Base-by-base conservation (phyloP, 2,113 vertebrate species). In the Rhizomys pruinosus region DNA sequence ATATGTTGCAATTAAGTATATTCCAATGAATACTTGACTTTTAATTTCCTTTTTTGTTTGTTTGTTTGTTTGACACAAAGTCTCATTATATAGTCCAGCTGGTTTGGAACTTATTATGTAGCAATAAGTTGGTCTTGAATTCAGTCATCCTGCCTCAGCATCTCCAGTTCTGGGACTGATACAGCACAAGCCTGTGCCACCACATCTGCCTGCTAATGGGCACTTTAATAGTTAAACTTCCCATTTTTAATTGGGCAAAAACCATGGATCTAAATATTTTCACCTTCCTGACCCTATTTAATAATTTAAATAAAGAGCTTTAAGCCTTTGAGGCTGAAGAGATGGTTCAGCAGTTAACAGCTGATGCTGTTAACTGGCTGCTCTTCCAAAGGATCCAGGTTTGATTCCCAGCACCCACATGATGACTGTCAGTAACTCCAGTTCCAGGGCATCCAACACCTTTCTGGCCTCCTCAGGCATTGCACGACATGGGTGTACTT, bases 181-280 rank as follows among this genome's bases (percentile, higher is more conserved):
- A n/a, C n/a, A n/a, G n/a, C n/a, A 87, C 42, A 42, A 6, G n/a
- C 13, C 4, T 55, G 52, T 5, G 25, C 7, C 29, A 37, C 66
- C 25, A 27, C 25, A 3, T 52, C 84, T 42, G 3, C 2, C 37
- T 42, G 8, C 27, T 85, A n/a, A 22, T 32, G 16, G 22, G 4
- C 22, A 84, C 63, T 93, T 34, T 32, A 77, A 89, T 42, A 72
- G 5, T 57, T 81, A 93, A 81, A 61, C 52, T 82, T 92, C 32
- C 66, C 32, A 73, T 82, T 91, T 95, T 73, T 12, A 91, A 89
- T 89, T 87, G 76, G 95, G 39, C 63, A 95, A 32, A 39, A 92
- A 72, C 11, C 66, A 76, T 5, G n/a, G 27, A 68, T 32, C 87
- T 94, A 79, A 85, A 63, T 69, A 37, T 87, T 81, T 91, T 88